Percentiles rank a stretch among this genome's conserved stretches.
These are phyloP conservation scores for Pelecanoides urinatrix DNA, from an alignment of 2,113 vertebrate species.

Conservation along the genomic window DNA sequence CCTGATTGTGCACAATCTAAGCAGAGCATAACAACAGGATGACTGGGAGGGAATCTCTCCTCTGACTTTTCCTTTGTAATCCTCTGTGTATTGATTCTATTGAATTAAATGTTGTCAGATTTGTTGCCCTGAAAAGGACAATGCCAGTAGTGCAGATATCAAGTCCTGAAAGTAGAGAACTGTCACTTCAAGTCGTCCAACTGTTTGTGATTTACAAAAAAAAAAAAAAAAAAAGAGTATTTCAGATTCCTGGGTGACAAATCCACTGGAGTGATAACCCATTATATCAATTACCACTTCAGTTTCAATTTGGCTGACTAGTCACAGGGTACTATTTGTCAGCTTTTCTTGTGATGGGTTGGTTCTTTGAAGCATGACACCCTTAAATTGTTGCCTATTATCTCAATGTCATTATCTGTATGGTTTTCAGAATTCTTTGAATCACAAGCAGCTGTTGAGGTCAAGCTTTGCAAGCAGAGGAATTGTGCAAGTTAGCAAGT, in stretches of 20 bases:
- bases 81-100: conserved; percentile 26
- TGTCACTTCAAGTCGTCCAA: conserved; percentile 66
- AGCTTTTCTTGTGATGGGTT: conserved; percentile 53
- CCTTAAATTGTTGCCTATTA: conserved; percentile 85
- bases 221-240: conserved; percentile 72
- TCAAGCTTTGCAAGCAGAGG: conserved; percentile 54
- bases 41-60: conserved; percentile 16
- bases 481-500: conserved; percentile 60
- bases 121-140: conserved; percentile 56
- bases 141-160: conserved; percentile 12
- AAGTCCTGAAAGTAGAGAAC: conserved; percentile 43
- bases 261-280: conserved; percentile 75
- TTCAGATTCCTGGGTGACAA: conserved; percentile 78
- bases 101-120: conserved; percentile 54
- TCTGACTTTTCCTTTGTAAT: conserved; percentile 60
- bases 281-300: conserved; percentile 82
- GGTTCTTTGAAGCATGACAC: conserved; percentile 78
- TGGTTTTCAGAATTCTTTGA: conserved; percentile 71
- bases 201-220: conserved; percentile 60
- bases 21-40: conserved; percentile 32
- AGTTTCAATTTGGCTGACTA: conserved; percentile 76
- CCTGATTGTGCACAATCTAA: conserved; percentile 23
- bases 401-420: conserved; percentile 78
- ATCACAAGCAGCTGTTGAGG: conserved; percentile 67
- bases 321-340: conserved; percentile 70